Evolutionary conservation across 2,888 invertebrate species (phyloP).

Genomic region (Gnatocerus cornutus): DNA sequence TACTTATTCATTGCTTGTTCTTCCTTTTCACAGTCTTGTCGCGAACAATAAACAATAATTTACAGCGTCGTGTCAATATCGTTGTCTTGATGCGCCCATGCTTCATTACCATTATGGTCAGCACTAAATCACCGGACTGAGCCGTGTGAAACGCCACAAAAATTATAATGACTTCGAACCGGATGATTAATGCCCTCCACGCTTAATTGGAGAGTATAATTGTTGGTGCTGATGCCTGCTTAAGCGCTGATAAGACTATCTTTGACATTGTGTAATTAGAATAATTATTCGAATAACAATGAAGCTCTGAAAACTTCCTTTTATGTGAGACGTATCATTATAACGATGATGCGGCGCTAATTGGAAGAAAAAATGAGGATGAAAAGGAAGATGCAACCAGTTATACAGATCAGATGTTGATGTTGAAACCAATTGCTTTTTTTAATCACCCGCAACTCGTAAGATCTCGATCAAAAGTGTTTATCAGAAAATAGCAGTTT

Average conservation of each 20-base stretch:
- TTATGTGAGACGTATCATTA: constrained; percentile 34
- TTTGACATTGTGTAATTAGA: constrained; percentile 43
- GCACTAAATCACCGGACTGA: constrained; percentile 21
- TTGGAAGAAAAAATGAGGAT: constrained; percentile 12
- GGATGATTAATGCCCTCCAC: constrained; percentile 23
- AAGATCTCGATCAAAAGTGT: no score
- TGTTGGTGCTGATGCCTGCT: constrained; percentile 32
- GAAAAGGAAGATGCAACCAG: neutral
- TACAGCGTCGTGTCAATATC: constrained; percentile 28
- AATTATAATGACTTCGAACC: constrained; percentile 20
- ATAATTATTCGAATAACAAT: constrained; percentile 45
- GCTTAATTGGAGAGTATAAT: constrained; percentile 33
- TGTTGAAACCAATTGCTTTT: no score
- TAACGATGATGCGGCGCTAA: constrained; percentile 7
- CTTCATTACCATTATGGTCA: constrained; percentile 19
- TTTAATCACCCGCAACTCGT: no score
- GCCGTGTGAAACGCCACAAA: constrained; percentile 37
- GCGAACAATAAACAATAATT: constrained; percentile 43
- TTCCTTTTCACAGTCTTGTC: constrained; percentile 42
- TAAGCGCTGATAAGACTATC: constrained; percentile 34
- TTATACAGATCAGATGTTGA: no score
- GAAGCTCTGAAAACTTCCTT: constrained; percentile 33
- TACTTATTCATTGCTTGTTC: constrained; percentile 38
- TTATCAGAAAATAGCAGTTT: no score
- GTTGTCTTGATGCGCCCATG: constrained; percentile 22